These are phyloP conservation scores for Nesidiocoris tenuis DNA, from an alignment of 2,888 invertebrate species.

Conservation along the genomic window DNA sequence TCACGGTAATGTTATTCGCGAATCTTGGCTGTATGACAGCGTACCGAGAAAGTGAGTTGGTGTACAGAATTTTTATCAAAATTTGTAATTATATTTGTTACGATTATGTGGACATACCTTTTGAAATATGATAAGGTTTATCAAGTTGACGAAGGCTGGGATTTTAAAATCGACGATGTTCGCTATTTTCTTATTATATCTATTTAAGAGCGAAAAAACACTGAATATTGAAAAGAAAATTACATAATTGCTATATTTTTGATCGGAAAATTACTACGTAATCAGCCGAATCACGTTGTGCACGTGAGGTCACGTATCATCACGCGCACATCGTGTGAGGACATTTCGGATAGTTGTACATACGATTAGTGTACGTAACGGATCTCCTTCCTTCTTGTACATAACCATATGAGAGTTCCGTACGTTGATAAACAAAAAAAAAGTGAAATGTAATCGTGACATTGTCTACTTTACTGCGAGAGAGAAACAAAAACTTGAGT, in stretches of 20 bases:
- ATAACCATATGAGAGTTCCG: conserved; percentile 22
- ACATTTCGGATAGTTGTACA: conserved; percentile 13
- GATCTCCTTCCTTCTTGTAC: conserved; percentile 13
- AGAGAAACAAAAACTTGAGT: background rate
- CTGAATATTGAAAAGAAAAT: conserved; percentile 15
- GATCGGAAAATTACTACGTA: conserved; percentile 18
- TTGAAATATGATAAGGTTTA: conserved; percentile 24
- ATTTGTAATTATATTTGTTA: conserved; percentile 40
- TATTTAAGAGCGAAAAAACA: conserved; percentile 29
- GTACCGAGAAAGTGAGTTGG: conserved; percentile 2
- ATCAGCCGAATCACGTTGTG: conserved; percentile 7
- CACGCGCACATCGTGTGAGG: conserved; percentile 7
- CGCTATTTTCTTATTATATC: conserved; percentile 34
- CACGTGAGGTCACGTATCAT: conserved; percentile 5
- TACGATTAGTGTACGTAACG: background rate
- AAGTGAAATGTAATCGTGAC: background rate
- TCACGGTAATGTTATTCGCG: conserved; percentile 1
- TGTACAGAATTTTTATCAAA: conserved; percentile 38
- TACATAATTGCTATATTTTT: conserved; percentile 32
- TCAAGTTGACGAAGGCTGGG: conserved; percentile 38
- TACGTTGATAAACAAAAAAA: background rate
- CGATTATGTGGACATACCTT: conserved; percentile 19
- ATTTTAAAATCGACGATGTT: conserved; percentile 37
- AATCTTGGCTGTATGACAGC: conserved; percentile 13
- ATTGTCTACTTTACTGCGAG: background rate